These are phyloP conservation scores for Drosophila nr. perissopoda DNA, from an alignment of 2,888 invertebrate genomes.

Conservation along the genomic window DNA sequence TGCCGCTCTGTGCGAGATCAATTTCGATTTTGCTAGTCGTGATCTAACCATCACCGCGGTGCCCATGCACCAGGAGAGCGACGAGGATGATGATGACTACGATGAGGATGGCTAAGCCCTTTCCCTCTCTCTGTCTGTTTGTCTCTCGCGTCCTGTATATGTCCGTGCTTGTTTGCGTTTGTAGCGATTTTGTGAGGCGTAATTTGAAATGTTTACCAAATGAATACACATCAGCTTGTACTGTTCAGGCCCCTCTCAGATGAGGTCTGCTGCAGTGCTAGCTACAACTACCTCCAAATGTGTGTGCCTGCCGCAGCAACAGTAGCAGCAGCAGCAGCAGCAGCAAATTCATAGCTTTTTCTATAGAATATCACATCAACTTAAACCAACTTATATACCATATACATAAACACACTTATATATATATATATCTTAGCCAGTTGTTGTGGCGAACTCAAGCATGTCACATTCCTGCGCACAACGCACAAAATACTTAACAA, in stretches of 20 bases:
- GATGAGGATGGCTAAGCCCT: conserved; percentile 73
- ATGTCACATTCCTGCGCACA: conserved; percentile 72
- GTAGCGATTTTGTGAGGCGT: conserved; percentile 62
- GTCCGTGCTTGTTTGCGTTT: conserved; percentile 17
- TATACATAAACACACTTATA: conserved; percentile 12
- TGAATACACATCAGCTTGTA: conserved; percentile 67
- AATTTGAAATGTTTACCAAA: conserved; percentile 78
- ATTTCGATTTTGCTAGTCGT: conserved; percentile 79
- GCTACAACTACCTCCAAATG: conserved; percentile 71
- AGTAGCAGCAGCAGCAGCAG: conserved; percentile 18
- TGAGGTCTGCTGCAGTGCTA: conserved; percentile 32
- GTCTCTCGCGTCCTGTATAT: conserved; percentile 1
- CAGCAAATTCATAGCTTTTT: conserved; percentile 53
- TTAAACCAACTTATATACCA: conserved; percentile 20
- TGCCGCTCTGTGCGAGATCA: conserved; percentile 63
- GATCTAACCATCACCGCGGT: conserved; percentile 82
- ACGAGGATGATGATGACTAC: conserved; percentile 82
- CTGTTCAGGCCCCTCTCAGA: conserved; percentile 20
- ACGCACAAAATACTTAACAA: conserved; percentile 74
- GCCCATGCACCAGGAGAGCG: conserved; percentile 80
- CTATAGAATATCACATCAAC: conserved; percentile 25
- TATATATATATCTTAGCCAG: conserved; percentile 30
- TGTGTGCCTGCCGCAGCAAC: conserved; percentile 33
- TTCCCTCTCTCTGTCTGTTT: neutral
- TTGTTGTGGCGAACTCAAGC: conserved; percentile 52